Evolutionary conservation across 2,797 vertebrate species (phyloP).

Genomic region (Enteromius trimaculatus): DNA sequence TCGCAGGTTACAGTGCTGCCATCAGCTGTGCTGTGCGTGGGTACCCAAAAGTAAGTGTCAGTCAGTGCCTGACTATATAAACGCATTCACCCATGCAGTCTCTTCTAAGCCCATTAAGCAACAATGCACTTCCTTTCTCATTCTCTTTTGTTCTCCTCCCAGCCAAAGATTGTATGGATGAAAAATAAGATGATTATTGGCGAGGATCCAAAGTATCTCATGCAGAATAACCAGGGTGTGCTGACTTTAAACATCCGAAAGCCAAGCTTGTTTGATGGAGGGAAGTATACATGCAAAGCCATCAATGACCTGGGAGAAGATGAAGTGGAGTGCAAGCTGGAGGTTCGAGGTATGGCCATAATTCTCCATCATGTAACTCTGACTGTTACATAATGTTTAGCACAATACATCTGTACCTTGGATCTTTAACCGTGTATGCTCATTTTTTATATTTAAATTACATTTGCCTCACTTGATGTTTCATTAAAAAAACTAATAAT

Average conservation of each 20-base stretch:
- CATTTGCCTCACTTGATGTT: not conserved
- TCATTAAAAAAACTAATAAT: not conserved
- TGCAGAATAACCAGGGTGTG: slow-evolving; percentile 88
- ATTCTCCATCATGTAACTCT: slow-evolving; percentile 12
- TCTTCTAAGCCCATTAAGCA: slow-evolving; percentile 7
- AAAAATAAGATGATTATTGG: slow-evolving; percentile 88
- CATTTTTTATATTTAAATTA: not conserved
- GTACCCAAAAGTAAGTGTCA: slow-evolving; percentile 80
- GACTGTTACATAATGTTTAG: not conserved
- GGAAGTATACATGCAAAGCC: slow-evolving; percentile 88
- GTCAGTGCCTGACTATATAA: not conserved
- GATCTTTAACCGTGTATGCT: not conserved
- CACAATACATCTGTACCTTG: not conserved
- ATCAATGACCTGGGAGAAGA: slow-evolving; percentile 87
- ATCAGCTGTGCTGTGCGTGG: slow-evolving; percentile 90
- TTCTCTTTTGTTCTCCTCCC: slow-evolving; percentile 26
- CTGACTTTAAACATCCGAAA: slow-evolving; percentile 91
- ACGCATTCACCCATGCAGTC: slow-evolving; percentile 17
- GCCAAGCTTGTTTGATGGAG: slow-evolving; percentile 86
- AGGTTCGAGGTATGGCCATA: slow-evolving; percentile 81
- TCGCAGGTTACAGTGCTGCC: slow-evolving; percentile 86
- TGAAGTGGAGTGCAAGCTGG: slow-evolving; percentile 86
- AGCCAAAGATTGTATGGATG: slow-evolving; percentile 92
- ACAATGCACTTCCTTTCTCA: slow-evolving; percentile 39
- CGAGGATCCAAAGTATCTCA: slow-evolving; percentile 87